Percentiles rank a stretch among this genome's conserved stretches.
Conservation (phyloP, 2,113 vertebrate species). For the Hystrix brachyura region DNA sequence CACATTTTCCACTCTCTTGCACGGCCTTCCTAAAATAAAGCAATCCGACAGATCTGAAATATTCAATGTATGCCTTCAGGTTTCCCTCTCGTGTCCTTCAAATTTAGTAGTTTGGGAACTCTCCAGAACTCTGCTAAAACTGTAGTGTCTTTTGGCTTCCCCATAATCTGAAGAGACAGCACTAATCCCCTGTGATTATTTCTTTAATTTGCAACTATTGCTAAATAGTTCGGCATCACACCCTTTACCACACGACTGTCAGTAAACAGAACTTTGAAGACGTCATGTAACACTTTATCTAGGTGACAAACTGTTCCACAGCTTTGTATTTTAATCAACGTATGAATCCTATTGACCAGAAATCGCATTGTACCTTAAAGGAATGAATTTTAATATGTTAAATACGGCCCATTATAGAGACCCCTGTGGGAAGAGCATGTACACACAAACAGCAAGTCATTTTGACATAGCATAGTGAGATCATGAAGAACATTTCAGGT, state of each 20-base stretch:
- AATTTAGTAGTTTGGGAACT: background rate
- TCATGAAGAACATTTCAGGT: background rate
- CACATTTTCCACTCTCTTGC: background rate
- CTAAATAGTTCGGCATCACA: background rate
- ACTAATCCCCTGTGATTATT: background rate
- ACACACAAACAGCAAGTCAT: background rate
- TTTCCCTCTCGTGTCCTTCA: background rate
- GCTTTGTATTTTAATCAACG: constrained; percentile 54
- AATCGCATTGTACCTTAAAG: background rate
- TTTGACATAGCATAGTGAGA: background rate
- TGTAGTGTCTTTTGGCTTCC: background rate
- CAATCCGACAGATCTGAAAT: background rate
- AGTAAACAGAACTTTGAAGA: constrained; percentile 41
- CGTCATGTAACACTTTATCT: background rate
- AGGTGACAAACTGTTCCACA: constrained; percentile 7
- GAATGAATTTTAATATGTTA: background rate
- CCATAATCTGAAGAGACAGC: background rate
- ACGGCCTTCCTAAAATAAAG: constrained; percentile 29
- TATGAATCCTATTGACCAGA: constrained; percentile 26
- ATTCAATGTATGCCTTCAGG: background rate
- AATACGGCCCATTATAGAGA: background rate
- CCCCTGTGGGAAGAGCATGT: background rate
- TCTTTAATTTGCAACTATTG: constrained; percentile 1
- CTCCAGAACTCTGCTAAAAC: constrained; percentile 4
- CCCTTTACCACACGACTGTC: background rate